Percentiles rank a stretch among this genome's conserved stretches.
phyloP scores from a whole-genome alignment of 2,888 invertebrate genomes.

The Rhagonycha fulva region DNA sequence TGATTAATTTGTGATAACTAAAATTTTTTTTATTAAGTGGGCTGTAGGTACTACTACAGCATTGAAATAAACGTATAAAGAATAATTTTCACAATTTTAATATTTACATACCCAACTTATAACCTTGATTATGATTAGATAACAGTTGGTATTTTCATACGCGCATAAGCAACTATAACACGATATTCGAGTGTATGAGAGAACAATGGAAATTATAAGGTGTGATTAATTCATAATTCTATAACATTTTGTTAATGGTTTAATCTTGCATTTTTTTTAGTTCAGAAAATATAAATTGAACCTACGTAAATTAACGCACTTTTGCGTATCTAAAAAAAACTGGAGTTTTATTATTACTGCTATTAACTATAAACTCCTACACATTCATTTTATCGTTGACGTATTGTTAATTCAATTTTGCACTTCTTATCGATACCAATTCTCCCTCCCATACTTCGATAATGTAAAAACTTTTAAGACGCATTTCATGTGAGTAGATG shows the following conservation, averaged over 20 bases:
- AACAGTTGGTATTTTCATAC: not conserved
- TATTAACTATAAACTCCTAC: not conserved
- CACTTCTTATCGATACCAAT: not conserved
- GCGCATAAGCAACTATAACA: not conserved
- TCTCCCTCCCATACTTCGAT: not conserved
- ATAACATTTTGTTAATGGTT: not conserved
- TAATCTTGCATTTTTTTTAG: not conserved
- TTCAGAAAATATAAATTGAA: not conserved
- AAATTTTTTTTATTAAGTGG: not conserved
- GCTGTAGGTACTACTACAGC: not conserved
- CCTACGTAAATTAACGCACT: not conserved
- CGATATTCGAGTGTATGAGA: not conserved
- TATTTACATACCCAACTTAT: not conserved
- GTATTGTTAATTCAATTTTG: not conserved
- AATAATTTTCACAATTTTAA: not conserved
- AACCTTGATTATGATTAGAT: not conserved
- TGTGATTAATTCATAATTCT: not conserved
- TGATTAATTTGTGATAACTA: not conserved
- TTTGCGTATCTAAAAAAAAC: not conserved
- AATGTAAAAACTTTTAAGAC: not conserved
- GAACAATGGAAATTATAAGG: not conserved
- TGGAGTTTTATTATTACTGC: not conserved
- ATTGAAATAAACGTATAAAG: not conserved
- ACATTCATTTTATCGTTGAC: not conserved
- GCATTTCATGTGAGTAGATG: not conserved